Base-by-base conservation (phyloP, 2,888 invertebrate species). In the Dasypogon diadema region DNA sequence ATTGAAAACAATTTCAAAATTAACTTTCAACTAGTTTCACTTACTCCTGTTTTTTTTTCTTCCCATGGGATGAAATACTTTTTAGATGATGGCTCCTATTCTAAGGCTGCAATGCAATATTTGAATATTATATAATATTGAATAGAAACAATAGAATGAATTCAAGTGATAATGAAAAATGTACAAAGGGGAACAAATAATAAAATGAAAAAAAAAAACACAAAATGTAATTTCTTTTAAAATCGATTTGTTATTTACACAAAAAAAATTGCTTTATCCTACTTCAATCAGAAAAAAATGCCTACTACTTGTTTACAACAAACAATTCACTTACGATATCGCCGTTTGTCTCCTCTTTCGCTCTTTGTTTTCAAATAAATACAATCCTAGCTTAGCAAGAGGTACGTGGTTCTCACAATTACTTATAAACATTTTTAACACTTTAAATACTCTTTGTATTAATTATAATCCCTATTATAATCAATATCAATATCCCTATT, bases 361-460 rank as follows among this genome's bases (percentile, higher is more conserved):
- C 54, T 70, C 54, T 46, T 54, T 54, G 14, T 70, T 21, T 54
- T 54, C 54, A 51, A 70, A 70, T 70, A 70, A 70, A 70, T 70
- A 70, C 70, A 70, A 30, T 54, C 70, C 70, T 70, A 70, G 73
- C 22, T 73, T 73, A 73, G 73, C 73, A 73, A 73, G 73, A 73
- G 73, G 73, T 73, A 73, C 73, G 73, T 73, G 73, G 73, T 73
- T 73, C 73, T 56, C 73, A 54, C 73, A 54, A 54, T 70, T 54
- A 70, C 65, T 42, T 70, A 54, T 70, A 70, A 54, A 70, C 70
- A 70, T 70, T 70, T 70, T 70, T 22, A 70, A 70, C 48, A 70
- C 34, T 70, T 70, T 54, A 70, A 54, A 70, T 70, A 70, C 54
- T 70, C 54, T 70, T 68, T 48, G 51, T 54, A 54, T 70, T 70